Percentiles rank a stretch among this genome's conserved stretches.
These are phyloP conservation scores for Channa argus DNA, from an alignment of 2,113 vertebrate genomes.

Conservation along the genomic window DNA sequence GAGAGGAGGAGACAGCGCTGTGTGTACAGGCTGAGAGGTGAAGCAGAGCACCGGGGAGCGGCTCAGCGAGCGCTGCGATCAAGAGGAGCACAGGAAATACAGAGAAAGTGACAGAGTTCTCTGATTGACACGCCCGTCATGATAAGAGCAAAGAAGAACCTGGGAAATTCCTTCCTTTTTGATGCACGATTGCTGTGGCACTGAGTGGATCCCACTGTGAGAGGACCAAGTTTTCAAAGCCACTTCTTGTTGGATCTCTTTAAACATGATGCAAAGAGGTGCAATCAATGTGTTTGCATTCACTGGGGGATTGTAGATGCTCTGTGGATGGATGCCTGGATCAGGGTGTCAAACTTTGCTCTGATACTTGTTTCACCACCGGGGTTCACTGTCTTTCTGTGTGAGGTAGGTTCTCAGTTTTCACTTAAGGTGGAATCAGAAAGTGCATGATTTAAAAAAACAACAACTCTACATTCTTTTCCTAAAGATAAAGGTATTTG, in stretches of 20 bases:
- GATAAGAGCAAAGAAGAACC: slow-evolving; percentile 5
- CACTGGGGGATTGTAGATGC: slow-evolving; percentile 3
- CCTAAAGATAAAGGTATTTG: slow-evolving; percentile 24
- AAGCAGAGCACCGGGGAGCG: slow-evolving; percentile 25
- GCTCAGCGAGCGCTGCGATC: slow-evolving; percentile 36
- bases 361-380: slow-evolving; percentile 7
- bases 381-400: slow-evolving; percentile 21
- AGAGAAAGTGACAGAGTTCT: slow-evolving; percentile 39
- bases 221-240: slow-evolving; percentile 30
- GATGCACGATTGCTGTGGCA: neutral
- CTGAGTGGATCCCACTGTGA: slow-evolving; percentile 8
- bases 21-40: slow-evolving; percentile 39
- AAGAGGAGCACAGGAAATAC: slow-evolving; percentile 17
- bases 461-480: neutral
- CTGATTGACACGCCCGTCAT: slow-evolving; percentile 20
- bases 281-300: neutral
- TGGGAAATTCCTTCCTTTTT: slow-evolving; percentile 6
- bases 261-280: slow-evolving; percentile 44
- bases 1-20: slow-evolving; percentile 53
- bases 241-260: slow-evolving; percentile 10
- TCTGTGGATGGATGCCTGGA: slow-evolving; percentile 38
- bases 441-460: neutral
- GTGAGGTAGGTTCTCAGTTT: slow-evolving; percentile 58
- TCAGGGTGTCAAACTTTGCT: slow-evolving; percentile 47
- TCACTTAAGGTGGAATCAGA: neutral